Conservation (phyloP, 2,888 invertebrate species). For the Molorchus minor region DNA sequence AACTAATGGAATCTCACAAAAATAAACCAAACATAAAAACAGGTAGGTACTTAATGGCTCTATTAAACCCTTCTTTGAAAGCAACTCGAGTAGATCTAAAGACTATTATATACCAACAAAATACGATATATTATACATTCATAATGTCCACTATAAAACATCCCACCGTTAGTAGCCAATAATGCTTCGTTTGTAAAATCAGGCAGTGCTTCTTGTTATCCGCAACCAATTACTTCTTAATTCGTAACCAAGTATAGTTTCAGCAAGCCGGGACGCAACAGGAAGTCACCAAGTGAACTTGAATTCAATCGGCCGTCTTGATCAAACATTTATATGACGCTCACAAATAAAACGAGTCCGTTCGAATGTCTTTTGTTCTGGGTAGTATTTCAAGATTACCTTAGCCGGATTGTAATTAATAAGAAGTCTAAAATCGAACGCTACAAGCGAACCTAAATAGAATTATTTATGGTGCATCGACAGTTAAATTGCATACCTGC, state of each 20-base stretch:
- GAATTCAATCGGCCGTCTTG: slow-evolving; percentile 23
- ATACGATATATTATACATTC: slow-evolving; percentile 32
- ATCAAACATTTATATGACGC: slow-evolving; percentile 18
- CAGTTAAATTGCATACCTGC: neutral
- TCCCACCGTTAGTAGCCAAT: slow-evolving; percentile 15
- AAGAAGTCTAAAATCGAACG: neutral
- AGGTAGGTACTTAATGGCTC: slow-evolving; percentile 14
- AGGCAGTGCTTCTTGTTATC: slow-evolving; percentile 33
- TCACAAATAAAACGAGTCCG: slow-evolving; percentile 18
- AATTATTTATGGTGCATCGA: neutral
- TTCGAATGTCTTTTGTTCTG: slow-evolving; percentile 6
- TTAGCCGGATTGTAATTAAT: slow-evolving; percentile 4
- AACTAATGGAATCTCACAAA: too few species aligned
- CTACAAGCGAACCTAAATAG: neutral
- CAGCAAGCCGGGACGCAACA: slow-evolving; percentile 6
- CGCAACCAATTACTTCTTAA: slow-evolving; percentile 34
- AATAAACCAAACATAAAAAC: too few species aligned
- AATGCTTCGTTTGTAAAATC: too few species aligned
- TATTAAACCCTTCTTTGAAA: slow-evolving; percentile 4
- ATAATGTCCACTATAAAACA: slow-evolving; percentile 27
- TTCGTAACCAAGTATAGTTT: slow-evolving; percentile 30
- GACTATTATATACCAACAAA: slow-evolving; percentile 13
- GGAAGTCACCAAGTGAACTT: slow-evolving; percentile 14
- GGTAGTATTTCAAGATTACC: neutral
- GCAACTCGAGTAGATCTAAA: slow-evolving; percentile 4